Conservation (phyloP, 2,888 invertebrate genomes). For the Willowsia nigromaculata region DNA sequence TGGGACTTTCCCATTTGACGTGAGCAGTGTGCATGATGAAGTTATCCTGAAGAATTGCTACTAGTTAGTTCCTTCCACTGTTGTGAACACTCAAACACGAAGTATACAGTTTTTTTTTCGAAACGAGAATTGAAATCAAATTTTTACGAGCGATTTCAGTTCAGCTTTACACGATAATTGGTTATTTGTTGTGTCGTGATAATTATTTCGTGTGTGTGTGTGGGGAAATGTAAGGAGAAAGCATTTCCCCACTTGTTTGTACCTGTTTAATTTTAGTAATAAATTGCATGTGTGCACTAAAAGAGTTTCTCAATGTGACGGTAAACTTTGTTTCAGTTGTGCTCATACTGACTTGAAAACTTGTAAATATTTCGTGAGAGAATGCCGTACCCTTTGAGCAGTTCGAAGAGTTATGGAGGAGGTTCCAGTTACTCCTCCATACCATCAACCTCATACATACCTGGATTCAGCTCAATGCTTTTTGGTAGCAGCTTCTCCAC, state of each 20-base stretch:
- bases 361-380: neutral
- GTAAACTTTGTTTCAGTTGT: neutral
- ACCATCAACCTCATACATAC: constrained; percentile 49
- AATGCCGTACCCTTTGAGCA: constrained; percentile 62
- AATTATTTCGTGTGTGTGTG: neutral
- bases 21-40: constrained; percentile 29
- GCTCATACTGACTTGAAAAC: neutral
- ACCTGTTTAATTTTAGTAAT: neutral
- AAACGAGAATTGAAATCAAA: constrained; percentile 21
- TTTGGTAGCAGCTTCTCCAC: constrained; percentile 59
- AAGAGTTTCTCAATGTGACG: constrained; percentile 4
- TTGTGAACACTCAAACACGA: neutral
- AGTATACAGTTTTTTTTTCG: neutral
- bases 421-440: constrained; percentile 45
- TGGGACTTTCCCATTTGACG: constrained; percentile 40
- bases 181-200: neutral
- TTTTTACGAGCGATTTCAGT: neutral
- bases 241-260: neutral
- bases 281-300: neutral
- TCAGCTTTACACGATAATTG: neutral
- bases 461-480: constrained; percentile 60
- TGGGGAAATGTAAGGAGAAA: neutral
- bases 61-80: neutral
- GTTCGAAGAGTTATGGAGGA: constrained; percentile 58
- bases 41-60: constrained; percentile 1